Percentiles rank a stretch among this genome's conserved stretches.
Conservation (phyloP, 2,888 invertebrate genomes). For the Parochlus steinenii region DNA sequence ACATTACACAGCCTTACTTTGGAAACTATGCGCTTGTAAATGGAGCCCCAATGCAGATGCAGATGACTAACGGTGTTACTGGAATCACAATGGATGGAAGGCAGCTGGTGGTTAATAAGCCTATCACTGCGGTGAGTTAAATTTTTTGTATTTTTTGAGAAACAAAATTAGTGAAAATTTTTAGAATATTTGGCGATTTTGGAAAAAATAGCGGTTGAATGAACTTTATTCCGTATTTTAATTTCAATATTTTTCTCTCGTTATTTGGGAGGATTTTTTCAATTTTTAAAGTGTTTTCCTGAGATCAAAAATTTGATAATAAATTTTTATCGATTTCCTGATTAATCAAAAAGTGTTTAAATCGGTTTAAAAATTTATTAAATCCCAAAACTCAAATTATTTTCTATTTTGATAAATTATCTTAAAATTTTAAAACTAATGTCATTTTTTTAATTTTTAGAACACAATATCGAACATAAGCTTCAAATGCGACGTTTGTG, state of each 20-base stretch:
- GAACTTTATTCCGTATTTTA: no score
- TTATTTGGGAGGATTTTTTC: neutral
- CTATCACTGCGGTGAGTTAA: conserved; percentile 20
- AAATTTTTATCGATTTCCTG: conserved; percentile 9
- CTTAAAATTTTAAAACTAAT: neutral
- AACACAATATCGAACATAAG: conserved; percentile 66
- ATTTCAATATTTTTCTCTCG: no score
- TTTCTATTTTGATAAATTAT: no score
- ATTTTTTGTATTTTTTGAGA: neutral
- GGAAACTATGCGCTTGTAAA: conserved; percentile 74
- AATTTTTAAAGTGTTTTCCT: neutral
- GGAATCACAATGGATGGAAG: conserved; percentile 30
- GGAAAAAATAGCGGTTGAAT: neutral
- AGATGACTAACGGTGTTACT: conserved; percentile 37
- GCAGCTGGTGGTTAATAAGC: conserved; percentile 30
- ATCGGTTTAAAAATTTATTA: no score
- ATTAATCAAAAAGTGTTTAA: no score
- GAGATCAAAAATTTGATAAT: neutral
- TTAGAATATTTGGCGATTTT: neutral
- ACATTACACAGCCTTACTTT: conserved; percentile 56
- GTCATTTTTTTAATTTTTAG: conserved; percentile 28
- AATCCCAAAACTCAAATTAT: no score
- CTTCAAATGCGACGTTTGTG: conserved; percentile 78
- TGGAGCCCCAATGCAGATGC: conserved; percentile 73
- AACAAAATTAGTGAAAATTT: conserved; percentile 20